Conservation (phyloP, 2,888 invertebrate genomes). For the Parascotia fuliginaria region DNA sequence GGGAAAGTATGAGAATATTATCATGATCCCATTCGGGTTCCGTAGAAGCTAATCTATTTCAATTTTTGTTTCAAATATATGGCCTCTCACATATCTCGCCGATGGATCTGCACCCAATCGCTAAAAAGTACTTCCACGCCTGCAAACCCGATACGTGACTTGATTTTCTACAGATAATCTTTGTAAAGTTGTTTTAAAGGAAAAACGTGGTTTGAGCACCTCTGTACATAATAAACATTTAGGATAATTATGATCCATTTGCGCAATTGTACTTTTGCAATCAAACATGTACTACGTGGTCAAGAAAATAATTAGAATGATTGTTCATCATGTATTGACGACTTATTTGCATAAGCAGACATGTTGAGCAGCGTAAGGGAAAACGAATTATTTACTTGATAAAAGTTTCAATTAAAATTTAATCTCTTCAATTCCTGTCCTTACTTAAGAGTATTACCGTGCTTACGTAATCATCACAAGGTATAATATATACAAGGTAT, state of each 20-base stretch:
- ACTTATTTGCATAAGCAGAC: too few relatives aligned
- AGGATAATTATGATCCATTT: constrained; percentile 22
- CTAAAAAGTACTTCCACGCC: constrained; percentile 64
- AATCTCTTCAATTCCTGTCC: too few relatives aligned
- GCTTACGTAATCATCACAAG: too few relatives aligned
- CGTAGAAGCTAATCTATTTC: constrained; percentile 53
- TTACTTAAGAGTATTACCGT: too few relatives aligned
- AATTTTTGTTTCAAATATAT: constrained; percentile 52
- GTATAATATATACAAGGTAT: too few relatives aligned
- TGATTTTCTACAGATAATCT: constrained; percentile 57
- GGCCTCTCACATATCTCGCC: constrained; percentile 49
- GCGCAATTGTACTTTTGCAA: constrained; percentile 5
- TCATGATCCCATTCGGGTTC: constrained; percentile 27
- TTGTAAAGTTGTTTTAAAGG: constrained; percentile 50
- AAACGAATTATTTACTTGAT: too few relatives aligned
- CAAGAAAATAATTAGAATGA: too few relatives aligned
- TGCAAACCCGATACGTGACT: constrained; percentile 68
- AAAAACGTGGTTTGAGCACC: constrained; percentile 45
- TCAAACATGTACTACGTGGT: too few relatives aligned
- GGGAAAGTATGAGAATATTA: constrained; percentile 7
- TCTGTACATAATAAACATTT: too few relatives aligned
- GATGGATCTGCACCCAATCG: constrained; percentile 72
- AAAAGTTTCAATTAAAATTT: too few relatives aligned
- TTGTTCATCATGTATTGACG: too few relatives aligned
- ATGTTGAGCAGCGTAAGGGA: too few relatives aligned